Base-by-base conservation (phyloP, 2,888 invertebrate species). In the Ypsolopha scabrella region DNA sequence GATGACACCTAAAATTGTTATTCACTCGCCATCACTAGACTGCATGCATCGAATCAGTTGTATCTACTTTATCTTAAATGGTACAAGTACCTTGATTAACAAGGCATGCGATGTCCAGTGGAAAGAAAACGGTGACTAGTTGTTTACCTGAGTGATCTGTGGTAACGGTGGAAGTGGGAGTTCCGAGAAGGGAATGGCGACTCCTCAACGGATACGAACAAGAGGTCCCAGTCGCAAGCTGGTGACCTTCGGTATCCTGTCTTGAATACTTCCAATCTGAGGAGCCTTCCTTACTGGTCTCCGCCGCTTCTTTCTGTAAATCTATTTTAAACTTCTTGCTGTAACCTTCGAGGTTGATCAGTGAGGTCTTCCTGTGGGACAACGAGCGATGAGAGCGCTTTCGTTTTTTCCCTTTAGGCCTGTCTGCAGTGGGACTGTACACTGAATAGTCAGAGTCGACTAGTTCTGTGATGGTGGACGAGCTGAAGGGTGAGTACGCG, bases 291-390 rank as follows among this genome's bases (percentile, higher is more conserved):
- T 59, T 70, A 9, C 69, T 58, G 38, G 75, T 76, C 41, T 68
- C 60, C 47, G 61, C 62, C 46, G 78, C 72, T 60, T 71, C 86
- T 66, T 67, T 77, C 64, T 73, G 76, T 62, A 72, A 59, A 71
- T 88, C 87, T 82, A 88, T 87, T 82, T 89, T 89, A 71, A 86
- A 80, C 70, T 78, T 83, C 70, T 87, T 80, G 62, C 76, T 71
- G 61, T 70, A 75, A 61, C 77, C 75, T 53, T 80, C 82, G 56
- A 74, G 59, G 60, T 76, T 72, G 52, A 82, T 63, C 57, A 75
- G 62, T 60, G 61, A 73, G 65, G 68, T 80, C 59, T 79, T 81
- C 59, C 75, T 76, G 57, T 65, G 71, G n/a, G 82, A 78, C 45
- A 80, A 59, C 13, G 85, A 80, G 52, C 77, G 77, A 64, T 82